Evolutionary conservation across 2,888 invertebrate species (phyloP).

Genomic region (Lepidocyrtoides sp.): DNA sequence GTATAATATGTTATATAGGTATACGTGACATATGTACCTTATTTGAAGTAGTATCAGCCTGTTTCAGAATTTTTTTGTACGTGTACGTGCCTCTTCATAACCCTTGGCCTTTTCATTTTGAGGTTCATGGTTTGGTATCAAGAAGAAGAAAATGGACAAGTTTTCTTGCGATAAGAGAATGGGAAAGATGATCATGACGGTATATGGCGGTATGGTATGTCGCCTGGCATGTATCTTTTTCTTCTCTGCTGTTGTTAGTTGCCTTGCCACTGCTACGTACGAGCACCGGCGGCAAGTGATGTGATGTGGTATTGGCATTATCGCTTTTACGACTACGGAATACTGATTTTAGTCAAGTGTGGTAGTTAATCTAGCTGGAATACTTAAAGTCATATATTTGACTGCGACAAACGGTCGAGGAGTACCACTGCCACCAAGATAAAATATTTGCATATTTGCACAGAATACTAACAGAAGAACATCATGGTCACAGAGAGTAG

Average conservation of each 20-base stretch:
- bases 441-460: conserved; percentile 7
- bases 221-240: background rate
- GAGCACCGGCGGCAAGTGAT: background rate
- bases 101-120: conserved; percentile 13
- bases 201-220: background rate
- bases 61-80: background rate
- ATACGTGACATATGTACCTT: conserved; percentile 17
- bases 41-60: background rate
- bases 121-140: background rate
- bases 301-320: conserved; percentile 11
- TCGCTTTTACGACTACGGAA: conserved; percentile 2
- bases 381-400: too few species aligned
- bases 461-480: background rate
- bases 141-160: background rate
- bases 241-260: background rate
- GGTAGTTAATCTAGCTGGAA: background rate
- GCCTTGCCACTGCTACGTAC: background rate
- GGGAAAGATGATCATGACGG: background rate
- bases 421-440: background rate
- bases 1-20: background rate
- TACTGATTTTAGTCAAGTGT: background rate
- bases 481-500: background rate
- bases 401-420: background rate
- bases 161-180: background rate
- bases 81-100: background rate